A percentile compares a stretch with the other conserved stretches of the same genome.
Conservation (phyloP, 2,888 invertebrate genomes). For the Penaeus monodon region DNA sequence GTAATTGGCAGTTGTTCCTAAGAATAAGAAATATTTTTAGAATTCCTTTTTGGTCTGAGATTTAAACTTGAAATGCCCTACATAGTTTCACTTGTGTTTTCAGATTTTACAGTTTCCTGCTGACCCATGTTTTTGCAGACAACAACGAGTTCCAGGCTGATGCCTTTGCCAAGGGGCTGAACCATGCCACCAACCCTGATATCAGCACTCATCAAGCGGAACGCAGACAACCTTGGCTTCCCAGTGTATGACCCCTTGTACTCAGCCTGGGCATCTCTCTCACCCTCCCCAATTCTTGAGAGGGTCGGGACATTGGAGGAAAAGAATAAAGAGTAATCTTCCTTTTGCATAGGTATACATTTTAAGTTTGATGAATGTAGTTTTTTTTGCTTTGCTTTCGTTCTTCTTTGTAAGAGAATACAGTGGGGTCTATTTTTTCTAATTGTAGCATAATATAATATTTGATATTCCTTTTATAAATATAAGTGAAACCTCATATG, state of each 20-base stretch:
- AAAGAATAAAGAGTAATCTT: constrained; percentile 65
- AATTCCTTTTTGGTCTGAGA: background rate
- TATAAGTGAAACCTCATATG: no score
- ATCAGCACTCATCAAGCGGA: constrained; percentile 90
- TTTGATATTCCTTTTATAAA: no score
- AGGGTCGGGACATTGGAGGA: constrained; percentile 79
- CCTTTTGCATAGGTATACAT: no score
- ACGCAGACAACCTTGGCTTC: constrained; percentile 96
- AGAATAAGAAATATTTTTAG: background rate
- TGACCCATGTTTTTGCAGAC: constrained; percentile 86
- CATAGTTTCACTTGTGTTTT: constrained; percentile 25
- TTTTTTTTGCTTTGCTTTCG: background rate
- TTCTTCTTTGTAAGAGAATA: no score
- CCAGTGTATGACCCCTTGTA: constrained; percentile 94
- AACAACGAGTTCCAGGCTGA: constrained; percentile 98
- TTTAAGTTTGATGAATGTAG: constrained; percentile 8
- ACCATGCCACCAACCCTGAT: constrained; percentile 81
- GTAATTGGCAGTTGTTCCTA: background rate
- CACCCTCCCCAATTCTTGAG: constrained; percentile 97
- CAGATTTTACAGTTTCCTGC: constrained; percentile 78
- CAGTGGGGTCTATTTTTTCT: no score
- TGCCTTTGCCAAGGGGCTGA: constrained; percentile 85
- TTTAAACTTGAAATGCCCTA: constrained; percentile 31
- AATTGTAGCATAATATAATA: no score
- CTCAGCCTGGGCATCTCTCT: constrained; percentile 94